Evolutionary conservation across 2,888 invertebrate genomes (phyloP).

Genomic region (Xylota sylvarum): DNA sequence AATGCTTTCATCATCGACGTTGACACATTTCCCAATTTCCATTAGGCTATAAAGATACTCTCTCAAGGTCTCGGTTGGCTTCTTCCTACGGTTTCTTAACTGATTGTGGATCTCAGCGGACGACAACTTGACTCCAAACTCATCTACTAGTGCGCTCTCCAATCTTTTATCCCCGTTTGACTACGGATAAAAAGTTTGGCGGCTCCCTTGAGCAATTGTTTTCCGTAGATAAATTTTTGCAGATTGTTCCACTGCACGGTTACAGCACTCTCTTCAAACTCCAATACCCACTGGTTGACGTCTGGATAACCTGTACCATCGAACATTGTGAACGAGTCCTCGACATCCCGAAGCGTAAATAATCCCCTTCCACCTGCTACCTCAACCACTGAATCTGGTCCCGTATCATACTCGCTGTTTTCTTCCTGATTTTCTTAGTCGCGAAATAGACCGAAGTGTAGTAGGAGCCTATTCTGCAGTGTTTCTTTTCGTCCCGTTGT

Average conservation of each 20-base stretch:
- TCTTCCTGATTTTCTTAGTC: not conserved
- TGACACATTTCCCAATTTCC: constrained; percentile 54
- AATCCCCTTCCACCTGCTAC: not conserved
- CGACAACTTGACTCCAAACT: constrained; percentile 44
- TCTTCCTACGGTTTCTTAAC: constrained; percentile 49
- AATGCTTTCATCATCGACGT: constrained; percentile 57
- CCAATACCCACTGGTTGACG: constrained; percentile 22
- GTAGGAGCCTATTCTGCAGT: constrained; percentile 19
- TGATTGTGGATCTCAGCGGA: constrained; percentile 54
- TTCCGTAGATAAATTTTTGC: constrained; percentile 34
- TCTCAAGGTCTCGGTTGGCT: constrained; percentile 31
- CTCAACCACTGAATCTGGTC: not conserved
- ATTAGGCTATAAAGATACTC: constrained; percentile 63
- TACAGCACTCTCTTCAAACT: constrained; percentile 23
- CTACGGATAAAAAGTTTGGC: constrained; percentile 24
- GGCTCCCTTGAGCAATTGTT: constrained; percentile 37
- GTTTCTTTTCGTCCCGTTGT: constrained; percentile 28
- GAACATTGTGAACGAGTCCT: not conserved
- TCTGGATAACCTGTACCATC: not conserved
- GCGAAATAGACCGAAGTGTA: constrained; percentile 1
- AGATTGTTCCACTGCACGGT: constrained; percentile 23
- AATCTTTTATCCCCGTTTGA: constrained; percentile 44
- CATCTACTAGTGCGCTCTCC: constrained; percentile 40
- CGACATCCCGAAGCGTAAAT: not conserved
- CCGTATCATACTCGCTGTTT: not conserved